Base-by-base conservation (phyloP, 2,113 vertebrate species). In the Menura novaehollandiae region DNA sequence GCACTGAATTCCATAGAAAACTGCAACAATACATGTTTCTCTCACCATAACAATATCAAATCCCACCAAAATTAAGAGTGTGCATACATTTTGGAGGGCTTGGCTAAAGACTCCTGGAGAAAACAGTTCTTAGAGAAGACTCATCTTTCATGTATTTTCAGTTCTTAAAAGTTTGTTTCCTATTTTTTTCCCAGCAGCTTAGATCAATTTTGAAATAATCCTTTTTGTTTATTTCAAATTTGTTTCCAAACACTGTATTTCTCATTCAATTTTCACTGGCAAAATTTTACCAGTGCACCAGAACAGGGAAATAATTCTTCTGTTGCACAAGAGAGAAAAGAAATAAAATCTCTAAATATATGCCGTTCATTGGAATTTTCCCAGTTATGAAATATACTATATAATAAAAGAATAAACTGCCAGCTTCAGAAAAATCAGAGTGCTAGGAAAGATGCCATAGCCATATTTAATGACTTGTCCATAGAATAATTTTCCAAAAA, bases 171-270 rank as follows among this genome's bases (percentile, higher is more conserved):
- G 39, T 23, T 71, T 68, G 2, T 49, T 80, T 52, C 19, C 4
- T 37, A 3, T 5, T 68, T 72, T 85, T 79, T 35, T 41, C 27
- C 28, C 22, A 71, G 7, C 3, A 80, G 17, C 53, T 91, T 41
- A 59, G 23, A 78, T 30, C 39, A 37, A 47, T 33, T 55, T 71
- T 89, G 4, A 58, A 46, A 47, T 53, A 27, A 80, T 44, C n/a
- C 8, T 86, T 97, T 95, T 74, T 83, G 26, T 43, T 91, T 24
- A 77, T 89, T 94, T 93, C 67, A 95, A 59, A 33, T 79, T 87
- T 89, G 17, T 94, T 97, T 95, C 87, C 75, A 86, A 93, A 86
- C 21, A 64, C 2, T 15, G 81, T 86, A 77, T 85, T 87, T 72
- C 22, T 86, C 44, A 56, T 58, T 76, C 43, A n/a, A 7, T 20